Evolutionary conservation across 2,888 invertebrate species (phyloP).

Genomic region (Empis livida): DNA sequence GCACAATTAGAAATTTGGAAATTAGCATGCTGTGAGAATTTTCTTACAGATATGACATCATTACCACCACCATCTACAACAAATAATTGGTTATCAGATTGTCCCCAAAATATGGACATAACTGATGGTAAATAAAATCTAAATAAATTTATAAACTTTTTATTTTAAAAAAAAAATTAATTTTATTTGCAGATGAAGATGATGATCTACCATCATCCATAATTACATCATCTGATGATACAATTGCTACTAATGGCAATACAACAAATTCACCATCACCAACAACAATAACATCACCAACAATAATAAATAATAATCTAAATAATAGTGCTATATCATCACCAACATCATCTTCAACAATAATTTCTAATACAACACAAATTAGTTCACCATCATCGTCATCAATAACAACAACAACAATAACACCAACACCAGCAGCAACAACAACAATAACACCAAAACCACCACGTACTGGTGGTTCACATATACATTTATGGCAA

Average conservation of each 20-base stretch:
- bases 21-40: slow-evolving; percentile 54
- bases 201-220: slow-evolving; percentile 24
- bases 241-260: slow-evolving; percentile 10
- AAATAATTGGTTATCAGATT: slow-evolving; percentile 18
- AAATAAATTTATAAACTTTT: too few relatives aligned
- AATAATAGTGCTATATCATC: slow-evolving; percentile 4
- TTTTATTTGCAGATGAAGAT: slow-evolving; percentile 36
- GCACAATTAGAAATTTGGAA: slow-evolving; percentile 89
- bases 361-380: slow-evolving; percentile 16
- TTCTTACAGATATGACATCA: slow-evolving; percentile 32
- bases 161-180: not conserved
- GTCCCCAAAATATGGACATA: slow-evolving; percentile 21
- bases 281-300: slow-evolving; percentile 11
- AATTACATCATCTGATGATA: slow-evolving; percentile 8
- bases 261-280: not conserved
- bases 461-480: slow-evolving; percentile 45
- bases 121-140: slow-evolving; percentile 28
- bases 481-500: slow-evolving; percentile 97
- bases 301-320: slow-evolving; percentile 9
- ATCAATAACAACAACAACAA: slow-evolving; percentile 10
- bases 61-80: slow-evolving; percentile 16
- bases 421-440: slow-evolving; percentile 21
- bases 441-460: slow-evolving; percentile 20
- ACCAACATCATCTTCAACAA: slow-evolving; percentile 24
- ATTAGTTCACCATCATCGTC: slow-evolving; percentile 25